Percentiles rank a stretch among this genome's conserved stretches.
These are phyloP conservation scores for Protula sp. DNA, from an alignment of 2,888 invertebrate species.

Conservation along the genomic window DNA sequence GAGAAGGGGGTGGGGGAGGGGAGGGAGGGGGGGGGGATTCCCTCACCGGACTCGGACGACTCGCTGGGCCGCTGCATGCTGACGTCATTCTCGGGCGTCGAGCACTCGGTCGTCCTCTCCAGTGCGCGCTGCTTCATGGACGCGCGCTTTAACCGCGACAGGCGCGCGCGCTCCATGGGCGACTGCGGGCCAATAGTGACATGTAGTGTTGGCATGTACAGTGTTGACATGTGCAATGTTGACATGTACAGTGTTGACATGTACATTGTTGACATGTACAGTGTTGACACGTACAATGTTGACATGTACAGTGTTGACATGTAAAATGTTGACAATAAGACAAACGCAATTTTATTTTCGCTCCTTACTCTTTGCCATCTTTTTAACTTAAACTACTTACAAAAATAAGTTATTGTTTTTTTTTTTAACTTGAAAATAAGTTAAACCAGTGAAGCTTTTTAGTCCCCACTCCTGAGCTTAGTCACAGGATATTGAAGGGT, in stretches of 20 bases:
- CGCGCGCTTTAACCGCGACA: slow-evolving; percentile 15
- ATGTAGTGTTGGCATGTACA: not conserved
- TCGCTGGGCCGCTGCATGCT: not conserved
- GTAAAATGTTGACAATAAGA: too few species aligned
- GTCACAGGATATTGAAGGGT: too few species aligned
- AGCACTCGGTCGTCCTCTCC: slow-evolving; percentile 16
- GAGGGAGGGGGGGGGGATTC: too few species aligned
- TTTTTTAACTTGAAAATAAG: too few species aligned
- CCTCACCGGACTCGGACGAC: not conserved
- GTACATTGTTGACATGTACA: not conserved
- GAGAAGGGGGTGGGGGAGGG: too few species aligned
- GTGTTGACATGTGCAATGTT: not conserved
- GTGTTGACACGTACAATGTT: slow-evolving; percentile 1
- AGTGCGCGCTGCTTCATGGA: slow-evolving; percentile 18
- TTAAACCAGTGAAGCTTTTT: too few species aligned
- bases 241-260: slow-evolving; percentile 1
- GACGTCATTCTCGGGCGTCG: slow-evolving; percentile 13
- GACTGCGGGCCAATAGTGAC: not conserved
- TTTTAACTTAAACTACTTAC: too few species aligned
- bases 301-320: not conserved
- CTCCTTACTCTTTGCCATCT: too few species aligned
- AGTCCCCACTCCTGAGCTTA: too few species aligned
- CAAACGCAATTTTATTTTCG: too few species aligned
- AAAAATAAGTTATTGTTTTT: too few species aligned
- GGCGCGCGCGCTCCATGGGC: slow-evolving; percentile 12